Evolutionary conservation across 2,113 vertebrate genomes (phyloP), one percentile per base, ranked within the genome.

Genomic region (Erythrolamprus reginae): DNA sequence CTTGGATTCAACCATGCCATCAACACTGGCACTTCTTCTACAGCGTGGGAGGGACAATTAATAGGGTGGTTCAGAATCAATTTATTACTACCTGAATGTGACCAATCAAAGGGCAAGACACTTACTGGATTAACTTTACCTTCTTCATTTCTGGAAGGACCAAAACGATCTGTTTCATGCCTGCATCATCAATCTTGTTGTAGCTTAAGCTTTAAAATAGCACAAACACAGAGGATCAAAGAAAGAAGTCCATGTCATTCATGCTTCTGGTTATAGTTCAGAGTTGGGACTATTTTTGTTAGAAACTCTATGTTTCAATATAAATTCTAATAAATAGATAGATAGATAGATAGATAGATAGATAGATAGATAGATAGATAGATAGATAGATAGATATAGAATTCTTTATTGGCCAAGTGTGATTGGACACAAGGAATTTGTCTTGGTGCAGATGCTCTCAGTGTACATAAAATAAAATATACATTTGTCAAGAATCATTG

Each of bases 121-220:
- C 97, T 96, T 95, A 99, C 98, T 98, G 94, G 26, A 99, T 93
- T 87, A 93, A 98, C 92, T 94, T 97, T 89, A 99, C 95, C 48
- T 95, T 91, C 2, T 93, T 95, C 97, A 98, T 97, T 38, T 38
- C n/a, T 0, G 95, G 95, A 82, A 99, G 93, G 53, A 96, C 50
- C 90, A 93, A 92, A 24, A 95, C 96, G 51, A 99, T 94, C 91
- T 95, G 93, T 89, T 95, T 93, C 89, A 97, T 89, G 23, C 98
- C 98, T 4, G n/a, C 5, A 38, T 98, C 96, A 85, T 95, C 95
- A 82, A 99, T 97, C 90, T 95, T 91, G 95, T 97, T 98, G 93
- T 96, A 92, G 28, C 97, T 97, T 95, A 99, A 94, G 91, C 99
- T 99, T 96, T 52, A 94, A 94, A 82, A 87, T 88, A 52, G 38